Conservation (phyloP, 2,888 invertebrate species). For the Neoitamus cyanurus region DNA sequence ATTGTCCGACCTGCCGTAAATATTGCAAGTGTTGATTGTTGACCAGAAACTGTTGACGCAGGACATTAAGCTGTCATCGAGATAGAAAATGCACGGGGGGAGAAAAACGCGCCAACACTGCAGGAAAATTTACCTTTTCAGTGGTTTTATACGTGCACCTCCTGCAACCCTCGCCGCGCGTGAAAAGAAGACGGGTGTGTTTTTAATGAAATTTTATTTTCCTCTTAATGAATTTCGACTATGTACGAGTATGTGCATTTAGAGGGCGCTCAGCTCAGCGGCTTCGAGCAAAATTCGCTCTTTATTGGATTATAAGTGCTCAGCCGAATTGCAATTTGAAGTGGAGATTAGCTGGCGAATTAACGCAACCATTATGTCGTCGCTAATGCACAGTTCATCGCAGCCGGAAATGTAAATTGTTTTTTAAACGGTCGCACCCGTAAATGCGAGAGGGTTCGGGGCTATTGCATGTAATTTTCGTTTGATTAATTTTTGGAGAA, state of each 20-base stretch:
- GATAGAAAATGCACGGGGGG: not conserved
- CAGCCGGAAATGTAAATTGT: not conserved
- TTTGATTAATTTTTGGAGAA: not conserved
- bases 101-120: not conserved
- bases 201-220: not conserved
- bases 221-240: not conserved
- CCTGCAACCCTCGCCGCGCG: not conserved
- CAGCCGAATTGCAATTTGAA: not conserved
- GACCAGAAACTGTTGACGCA: not conserved
- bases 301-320: slow-evolving; percentile 1
- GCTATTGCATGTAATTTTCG: not conserved
- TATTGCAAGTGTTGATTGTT: slow-evolving; percentile 1
- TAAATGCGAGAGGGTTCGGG: not conserved
- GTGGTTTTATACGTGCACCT: not conserved
- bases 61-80: not conserved
- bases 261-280: not conserved
- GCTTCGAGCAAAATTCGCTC: not conserved
- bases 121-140: not conserved
- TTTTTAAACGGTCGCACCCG: not conserved
- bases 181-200: not conserved
- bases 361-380: not conserved
- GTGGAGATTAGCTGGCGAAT: not conserved
- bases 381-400: not conserved
- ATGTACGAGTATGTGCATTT: not conserved
- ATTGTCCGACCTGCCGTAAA: not conserved